Evolutionary conservation across 2,797 vertebrate genomes (phyloP).

Genomic region (Silurus lanzhouensis): DNA sequence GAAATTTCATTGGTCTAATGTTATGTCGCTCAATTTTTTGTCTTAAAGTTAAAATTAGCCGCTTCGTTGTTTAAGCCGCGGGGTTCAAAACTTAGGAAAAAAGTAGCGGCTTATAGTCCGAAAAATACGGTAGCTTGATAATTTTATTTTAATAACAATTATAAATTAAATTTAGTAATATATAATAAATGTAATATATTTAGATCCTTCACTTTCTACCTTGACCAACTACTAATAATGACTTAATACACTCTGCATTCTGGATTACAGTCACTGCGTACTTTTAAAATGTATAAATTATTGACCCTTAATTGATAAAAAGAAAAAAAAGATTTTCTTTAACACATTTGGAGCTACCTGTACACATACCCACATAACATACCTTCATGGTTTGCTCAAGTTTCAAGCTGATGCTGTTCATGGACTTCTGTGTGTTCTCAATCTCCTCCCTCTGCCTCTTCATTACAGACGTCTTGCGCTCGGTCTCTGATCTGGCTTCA

Average conservation of each 20-base stretch:
- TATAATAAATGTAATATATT: not conserved
- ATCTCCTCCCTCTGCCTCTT: constrained; percentile 92
- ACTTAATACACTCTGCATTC: not conserved
- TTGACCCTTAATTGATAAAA: not conserved
- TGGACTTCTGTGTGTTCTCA: constrained; percentile 88
- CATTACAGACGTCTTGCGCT: constrained; percentile 90
- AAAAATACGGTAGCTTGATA: too few species aligned
- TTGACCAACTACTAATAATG: not conserved
- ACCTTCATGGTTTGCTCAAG: constrained; percentile 93
- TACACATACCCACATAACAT: not conserved
- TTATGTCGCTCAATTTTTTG: too few species aligned
- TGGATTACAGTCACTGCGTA: not conserved
- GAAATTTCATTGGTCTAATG: too few species aligned
- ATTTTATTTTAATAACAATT: too few species aligned
- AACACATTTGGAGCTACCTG: not conserved
- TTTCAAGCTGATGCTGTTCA: constrained; percentile 87
- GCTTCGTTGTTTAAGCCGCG: too few species aligned
- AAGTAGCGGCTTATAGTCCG: too few species aligned
- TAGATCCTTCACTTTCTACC: not conserved
- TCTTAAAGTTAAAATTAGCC: too few species aligned
- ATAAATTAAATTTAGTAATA: too few species aligned
- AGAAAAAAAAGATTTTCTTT: not conserved
- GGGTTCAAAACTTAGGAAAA: too few species aligned
- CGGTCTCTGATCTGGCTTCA: constrained; percentile 92
- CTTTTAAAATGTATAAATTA: not conserved